phyloP scores from a whole-genome alignment of 2,888 invertebrate species.

The Tenodera sinensis region DNA sequence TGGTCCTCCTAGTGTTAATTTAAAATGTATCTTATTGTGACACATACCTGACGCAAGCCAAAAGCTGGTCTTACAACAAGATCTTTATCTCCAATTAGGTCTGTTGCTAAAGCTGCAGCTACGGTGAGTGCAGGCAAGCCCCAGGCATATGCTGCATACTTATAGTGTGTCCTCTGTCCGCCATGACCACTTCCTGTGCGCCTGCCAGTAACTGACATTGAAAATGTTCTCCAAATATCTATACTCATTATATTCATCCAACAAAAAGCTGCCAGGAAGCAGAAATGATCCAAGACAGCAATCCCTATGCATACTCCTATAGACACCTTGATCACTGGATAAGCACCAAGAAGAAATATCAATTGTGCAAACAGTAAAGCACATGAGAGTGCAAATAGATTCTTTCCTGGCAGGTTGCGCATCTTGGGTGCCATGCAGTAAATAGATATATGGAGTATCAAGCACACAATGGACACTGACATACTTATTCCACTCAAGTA shows the following conservation, averaged over 20 bases:
- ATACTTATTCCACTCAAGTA: conserved; percentile 40
- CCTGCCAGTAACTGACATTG: conserved; percentile 21
- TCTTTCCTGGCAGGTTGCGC: conserved; percentile 45
- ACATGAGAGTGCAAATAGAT: conserved; percentile 42
- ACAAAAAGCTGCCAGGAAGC: conserved; percentile 45
- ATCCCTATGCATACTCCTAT: conserved; percentile 29
- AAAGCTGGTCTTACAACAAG: not conserved
- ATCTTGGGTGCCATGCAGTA: conserved; percentile 40
- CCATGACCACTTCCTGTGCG: not conserved
- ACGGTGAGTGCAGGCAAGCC: conserved; percentile 39
- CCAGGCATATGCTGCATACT: conserved; percentile 44
- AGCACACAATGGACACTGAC: conserved; percentile 40
- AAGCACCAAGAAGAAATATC: conserved; percentile 23
- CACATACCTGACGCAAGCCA: not conserved
- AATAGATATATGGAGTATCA: conserved; percentile 41
- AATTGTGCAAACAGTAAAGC: conserved; percentile 44
- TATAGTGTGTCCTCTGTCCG: conserved; percentile 30
- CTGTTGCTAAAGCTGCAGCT: conserved; percentile 34
- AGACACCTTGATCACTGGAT: conserved; percentile 3
- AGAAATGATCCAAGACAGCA: conserved; percentile 43
- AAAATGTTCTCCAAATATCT: conserved; percentile 47
- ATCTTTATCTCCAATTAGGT: conserved; percentile 23
- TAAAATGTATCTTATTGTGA: no score
- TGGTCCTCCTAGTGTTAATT: no score
- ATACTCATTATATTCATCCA: conserved; percentile 50